These are phyloP conservation scores for Sinocyclocheilus rhinocerous DNA, from an alignment of 2,113 vertebrate species.

Conservation along the genomic window DNA sequence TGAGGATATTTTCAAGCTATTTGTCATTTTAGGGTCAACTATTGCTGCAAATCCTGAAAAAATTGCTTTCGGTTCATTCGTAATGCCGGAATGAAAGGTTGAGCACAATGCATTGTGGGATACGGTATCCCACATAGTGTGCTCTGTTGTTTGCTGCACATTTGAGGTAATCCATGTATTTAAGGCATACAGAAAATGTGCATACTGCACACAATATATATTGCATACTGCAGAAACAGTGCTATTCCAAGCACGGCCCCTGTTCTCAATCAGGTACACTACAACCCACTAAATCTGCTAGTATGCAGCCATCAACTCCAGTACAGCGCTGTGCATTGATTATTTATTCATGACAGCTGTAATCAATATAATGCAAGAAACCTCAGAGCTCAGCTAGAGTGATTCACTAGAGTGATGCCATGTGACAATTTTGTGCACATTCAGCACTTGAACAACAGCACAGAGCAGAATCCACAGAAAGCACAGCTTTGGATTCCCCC, in stretches of 20 bases:
- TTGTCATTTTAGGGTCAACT: no score
- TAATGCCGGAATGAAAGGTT: background rate
- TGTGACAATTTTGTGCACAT: constrained; percentile 1
- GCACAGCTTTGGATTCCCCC: background rate
- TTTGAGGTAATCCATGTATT: no score
- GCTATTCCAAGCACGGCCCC: no score
- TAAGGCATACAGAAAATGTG: no score
- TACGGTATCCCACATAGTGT: background rate
- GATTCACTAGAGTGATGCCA: constrained; percentile 1
- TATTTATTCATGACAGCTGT: constrained; percentile 35
- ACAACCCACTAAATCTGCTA: background rate
- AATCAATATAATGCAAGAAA: constrained; percentile 33
- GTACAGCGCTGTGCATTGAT: background rate
- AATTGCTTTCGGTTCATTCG: background rate
- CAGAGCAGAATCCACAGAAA: background rate
- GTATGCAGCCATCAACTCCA: background rate
- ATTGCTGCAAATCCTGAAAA: background rate
- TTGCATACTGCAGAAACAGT: background rate
- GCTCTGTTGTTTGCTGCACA: no score
- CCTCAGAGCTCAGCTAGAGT: constrained; percentile 17
- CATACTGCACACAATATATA: background rate
- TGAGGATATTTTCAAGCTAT: no score
- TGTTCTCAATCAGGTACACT: background rate
- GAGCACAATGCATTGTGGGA: background rate
- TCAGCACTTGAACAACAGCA: background rate